Percentiles rank a stretch among this genome's conserved stretches.
These are phyloP conservation scores for Girardia tigrina DNA, from an alignment of 2,888 invertebrate genomes.

Conservation along the genomic window DNA sequence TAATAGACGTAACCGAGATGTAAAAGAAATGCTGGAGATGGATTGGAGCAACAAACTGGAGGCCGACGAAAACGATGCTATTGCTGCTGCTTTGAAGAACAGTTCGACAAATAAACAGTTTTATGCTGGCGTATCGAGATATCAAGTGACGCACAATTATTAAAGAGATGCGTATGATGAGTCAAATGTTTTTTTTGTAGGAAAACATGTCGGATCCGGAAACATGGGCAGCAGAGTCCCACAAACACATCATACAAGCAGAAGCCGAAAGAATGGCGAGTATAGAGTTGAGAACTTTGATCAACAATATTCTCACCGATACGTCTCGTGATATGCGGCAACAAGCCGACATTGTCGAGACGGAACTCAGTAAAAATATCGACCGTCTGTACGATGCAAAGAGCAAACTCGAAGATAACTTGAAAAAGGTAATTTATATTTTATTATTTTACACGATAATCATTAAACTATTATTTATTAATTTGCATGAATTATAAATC, in stretches of 20 bases:
- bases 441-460: no score
- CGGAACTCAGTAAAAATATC: conserved; percentile 62
- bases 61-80: conserved; percentile 63
- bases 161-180: no score
- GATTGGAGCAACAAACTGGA: conserved; percentile 81
- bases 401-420: conserved; percentile 59
- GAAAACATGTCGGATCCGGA: conserved; percentile 70
- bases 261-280: conserved; percentile 66
- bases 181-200: no score
- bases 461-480: no score
- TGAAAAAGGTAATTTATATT: conserved; percentile 59
- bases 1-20: conserved; percentile 57
- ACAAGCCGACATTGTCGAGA: conserved; percentile 69
- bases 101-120: conserved; percentile 60
- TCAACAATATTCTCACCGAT: conserved; percentile 63
- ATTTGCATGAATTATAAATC: no score
- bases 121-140: conserved; percentile 65
- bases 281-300: conserved; percentile 58
- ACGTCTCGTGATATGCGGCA: conserved; percentile 66
- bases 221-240: conserved; percentile 70
- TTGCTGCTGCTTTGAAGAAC: conserved; percentile 61
- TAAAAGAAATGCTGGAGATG: conserved; percentile 68
- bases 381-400: conserved; percentile 55
- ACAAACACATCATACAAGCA: conserved; percentile 63
- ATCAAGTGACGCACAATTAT: no score